Evolutionary conservation across 2,888 invertebrate species (phyloP), one percentile per base, ranked within the genome.

Genomic region (Tridacna crocea): DNA sequence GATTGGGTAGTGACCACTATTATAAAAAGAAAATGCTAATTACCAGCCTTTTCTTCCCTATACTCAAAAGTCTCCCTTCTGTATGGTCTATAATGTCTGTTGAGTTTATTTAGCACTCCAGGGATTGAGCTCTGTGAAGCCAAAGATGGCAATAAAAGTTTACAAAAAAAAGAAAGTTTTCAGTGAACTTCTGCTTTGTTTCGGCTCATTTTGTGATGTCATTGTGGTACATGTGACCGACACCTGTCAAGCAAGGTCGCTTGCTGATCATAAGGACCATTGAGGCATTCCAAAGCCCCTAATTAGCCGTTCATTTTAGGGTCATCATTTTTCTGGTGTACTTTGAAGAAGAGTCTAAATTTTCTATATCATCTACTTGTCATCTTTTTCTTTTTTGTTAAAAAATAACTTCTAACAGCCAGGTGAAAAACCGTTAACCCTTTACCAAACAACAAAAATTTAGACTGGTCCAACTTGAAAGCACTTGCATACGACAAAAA

Each of bases 241-340:
- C 82, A 82, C 82, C 82, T 82, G 80, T 55, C 75, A 70, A 46
- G 27, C 75, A 65, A 58, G 65, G 75, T 75, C 75, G 72, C 78
- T 74, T 48, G 65, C 74, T 82, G 82, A 75, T 82, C 78, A 75
- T 68, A 75, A 74, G 75, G 77, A 70, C 78, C 72, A 75, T 77
- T 77, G 36, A 78, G 75, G 75, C 78, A 72, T 55, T 58, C 80
- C 72, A 78, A 74, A 80, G 75, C 77, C 75, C 58, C 68, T 83
- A 83, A 83, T 83, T 83, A 83, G 74, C 80, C 76, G 72, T 75
- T 80, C 78, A 78, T 58, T 26, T 63, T 58, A 47, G 61, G 66
- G 78, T 75, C 78, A 72, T 77, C 58, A 58, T 77, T 80, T n/a
- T 80, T 65, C 11, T 12, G 27, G 46, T 70, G 24, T 22, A 51